These are phyloP conservation scores for Callimorpha dominula DNA, from an alignment of 2,888 invertebrate genomes.

Conservation along the genomic window DNA sequence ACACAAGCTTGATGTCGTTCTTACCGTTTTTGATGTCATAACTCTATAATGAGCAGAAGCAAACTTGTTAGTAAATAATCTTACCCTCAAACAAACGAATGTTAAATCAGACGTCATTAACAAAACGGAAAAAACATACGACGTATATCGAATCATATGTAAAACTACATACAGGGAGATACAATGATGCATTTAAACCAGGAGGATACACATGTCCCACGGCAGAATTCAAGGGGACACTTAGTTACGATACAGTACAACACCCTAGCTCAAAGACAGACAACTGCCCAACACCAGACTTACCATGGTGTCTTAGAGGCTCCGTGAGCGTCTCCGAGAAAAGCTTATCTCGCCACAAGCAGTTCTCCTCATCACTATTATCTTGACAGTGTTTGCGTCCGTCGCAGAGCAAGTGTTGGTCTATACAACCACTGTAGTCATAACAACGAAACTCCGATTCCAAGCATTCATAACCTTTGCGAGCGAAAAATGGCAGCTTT, in stretches of 20 bases:
- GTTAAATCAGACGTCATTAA: constrained; percentile 25
- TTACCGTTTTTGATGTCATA: background rate
- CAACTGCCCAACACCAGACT: constrained; percentile 73
- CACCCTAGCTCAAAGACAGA: constrained; percentile 43
- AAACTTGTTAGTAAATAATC: constrained; percentile 29
- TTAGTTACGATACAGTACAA: constrained; percentile 59
- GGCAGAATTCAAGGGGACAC: constrained; percentile 62
- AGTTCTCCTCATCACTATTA: constrained; percentile 88
- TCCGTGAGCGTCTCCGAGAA: constrained; percentile 48
- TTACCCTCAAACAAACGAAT: constrained; percentile 15
- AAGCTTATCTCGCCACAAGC: constrained; percentile 82
- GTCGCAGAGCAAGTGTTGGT: constrained; percentile 86
- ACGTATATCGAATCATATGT: constrained; percentile 13
- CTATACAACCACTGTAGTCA: constrained; percentile 88
- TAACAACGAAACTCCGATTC: constrained; percentile 84
- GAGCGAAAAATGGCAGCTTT: constrained; percentile 57
- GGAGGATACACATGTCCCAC: constrained; percentile 59
- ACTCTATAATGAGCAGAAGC: constrained; percentile 25
- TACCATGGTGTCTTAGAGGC: constrained; percentile 55
- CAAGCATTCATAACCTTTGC: constrained; percentile 76
- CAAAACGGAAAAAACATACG: constrained; percentile 18
- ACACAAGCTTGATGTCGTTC: constrained; percentile 22
- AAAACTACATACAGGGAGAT: constrained; percentile 32
- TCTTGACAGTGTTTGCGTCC: constrained; percentile 88
- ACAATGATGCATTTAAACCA: constrained; percentile 33